Percentiles rank a stretch among this genome's conserved stretches.
Conservation (phyloP, 2,113 vertebrate species). For the Hemiscyllium ocellatum region DNA sequence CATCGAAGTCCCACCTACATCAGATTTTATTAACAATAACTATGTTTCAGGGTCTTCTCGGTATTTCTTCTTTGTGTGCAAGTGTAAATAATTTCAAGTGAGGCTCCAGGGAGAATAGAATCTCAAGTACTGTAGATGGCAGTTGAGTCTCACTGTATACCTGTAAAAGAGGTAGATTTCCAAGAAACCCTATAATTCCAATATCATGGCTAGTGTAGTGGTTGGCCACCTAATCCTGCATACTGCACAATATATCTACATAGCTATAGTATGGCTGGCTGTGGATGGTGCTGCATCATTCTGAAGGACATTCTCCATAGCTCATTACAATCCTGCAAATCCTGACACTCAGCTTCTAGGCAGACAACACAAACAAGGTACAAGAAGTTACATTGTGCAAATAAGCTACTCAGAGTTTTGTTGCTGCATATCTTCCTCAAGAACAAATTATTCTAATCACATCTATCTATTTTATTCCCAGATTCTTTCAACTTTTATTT, state of each 20-base stretch:
- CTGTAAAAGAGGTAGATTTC: background rate
- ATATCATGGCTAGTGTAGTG: background rate
- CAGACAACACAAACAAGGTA: background rate
- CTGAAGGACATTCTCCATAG: background rate
- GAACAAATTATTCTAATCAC: background rate
- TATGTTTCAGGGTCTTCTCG: background rate
- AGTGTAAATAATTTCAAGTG: background rate
- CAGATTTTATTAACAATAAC: background rate
- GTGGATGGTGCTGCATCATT: background rate
- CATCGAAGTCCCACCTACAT: background rate
- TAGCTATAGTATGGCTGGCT: background rate
- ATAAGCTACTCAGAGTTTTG: background rate
- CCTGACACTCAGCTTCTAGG: background rate
- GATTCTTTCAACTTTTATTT: background rate
- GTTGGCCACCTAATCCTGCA: background rate
- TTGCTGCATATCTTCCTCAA: background rate
- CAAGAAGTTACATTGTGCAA: background rate
- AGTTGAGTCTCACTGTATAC: background rate
- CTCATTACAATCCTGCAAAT: background rate
- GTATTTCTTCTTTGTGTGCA: background rate
- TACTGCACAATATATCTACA: background rate
- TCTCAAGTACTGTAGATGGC: background rate
- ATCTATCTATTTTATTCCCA: background rate
- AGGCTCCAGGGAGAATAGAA: background rate
- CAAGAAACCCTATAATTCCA: background rate